These are phyloP conservation scores for Thryonomys swinderianus DNA, from an alignment of 2,113 vertebrate species.

Conservation along the genomic window DNA sequence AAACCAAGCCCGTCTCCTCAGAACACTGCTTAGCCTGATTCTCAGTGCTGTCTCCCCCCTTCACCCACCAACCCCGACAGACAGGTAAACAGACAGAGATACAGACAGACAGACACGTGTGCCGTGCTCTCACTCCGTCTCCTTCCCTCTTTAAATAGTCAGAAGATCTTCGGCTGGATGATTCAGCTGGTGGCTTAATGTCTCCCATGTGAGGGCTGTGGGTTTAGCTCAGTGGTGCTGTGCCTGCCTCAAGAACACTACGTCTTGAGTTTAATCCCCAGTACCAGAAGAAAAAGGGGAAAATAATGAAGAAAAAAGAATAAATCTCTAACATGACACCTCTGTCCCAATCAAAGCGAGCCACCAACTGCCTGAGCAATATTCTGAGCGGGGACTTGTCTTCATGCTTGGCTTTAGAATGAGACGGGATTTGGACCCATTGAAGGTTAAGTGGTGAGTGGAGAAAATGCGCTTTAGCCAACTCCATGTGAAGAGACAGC, in stretches of 20 bases:
- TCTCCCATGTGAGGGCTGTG: neutral
- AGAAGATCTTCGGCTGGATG: neutral
- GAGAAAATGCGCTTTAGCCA: neutral
- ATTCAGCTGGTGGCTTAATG: neutral
- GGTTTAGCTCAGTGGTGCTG: no score
- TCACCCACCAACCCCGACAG: neutral
- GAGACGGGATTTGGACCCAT: neutral
- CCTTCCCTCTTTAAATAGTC: neutral
- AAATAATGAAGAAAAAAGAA: no score
- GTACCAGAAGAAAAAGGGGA: no score
- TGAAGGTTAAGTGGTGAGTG: neutral
- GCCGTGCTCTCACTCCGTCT: no score
- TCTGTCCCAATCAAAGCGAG: neutral
- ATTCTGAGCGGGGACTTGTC: neutral
- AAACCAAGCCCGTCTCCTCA: neutral
- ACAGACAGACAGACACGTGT: neutral
- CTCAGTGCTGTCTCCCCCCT: neutral
- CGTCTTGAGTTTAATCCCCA: no score
- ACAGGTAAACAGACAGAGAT: neutral
- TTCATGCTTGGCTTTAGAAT: neutral
- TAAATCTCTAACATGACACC: neutral
- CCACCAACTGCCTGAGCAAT: neutral
- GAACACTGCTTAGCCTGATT: neutral
- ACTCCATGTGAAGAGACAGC: neutral
- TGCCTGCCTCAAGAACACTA: no score